A percentile compares a stretch with the other conserved stretches of the same genome.
phyloP scores from a whole-genome alignment of 1,140 invertebrate species.

The Spodoptera frugiperda region DNA sequence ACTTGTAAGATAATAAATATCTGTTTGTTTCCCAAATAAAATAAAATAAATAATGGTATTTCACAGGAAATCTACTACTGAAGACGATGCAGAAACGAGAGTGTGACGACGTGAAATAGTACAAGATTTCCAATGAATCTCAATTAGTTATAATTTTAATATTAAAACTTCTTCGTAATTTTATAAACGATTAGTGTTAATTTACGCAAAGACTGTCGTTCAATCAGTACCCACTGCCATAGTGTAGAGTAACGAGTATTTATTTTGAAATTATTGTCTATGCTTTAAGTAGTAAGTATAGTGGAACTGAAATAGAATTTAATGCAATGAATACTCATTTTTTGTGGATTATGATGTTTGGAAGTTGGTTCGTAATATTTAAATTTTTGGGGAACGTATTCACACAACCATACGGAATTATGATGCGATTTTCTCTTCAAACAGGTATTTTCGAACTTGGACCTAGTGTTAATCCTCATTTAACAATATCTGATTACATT shows the following conservation, averaged over 20 bases:
- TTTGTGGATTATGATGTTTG: conserved; percentile 33
- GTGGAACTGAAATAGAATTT: conserved; percentile 47
- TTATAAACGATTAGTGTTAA: conserved; percentile 64
- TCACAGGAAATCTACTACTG: conserved; percentile 86
- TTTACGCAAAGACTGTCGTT: conserved; percentile 77
- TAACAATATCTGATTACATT: no score
- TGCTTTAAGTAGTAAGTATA: conserved; percentile 72
- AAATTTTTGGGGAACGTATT: not conserved
- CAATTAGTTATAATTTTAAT: conserved; percentile 80
- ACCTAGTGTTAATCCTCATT: no score
- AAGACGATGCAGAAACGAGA: conserved; percentile 85
- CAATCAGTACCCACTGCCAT: conserved; percentile 81
- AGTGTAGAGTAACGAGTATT: conserved; percentile 71
- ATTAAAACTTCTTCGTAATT: conserved; percentile 60
- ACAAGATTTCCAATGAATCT: conserved; percentile 86
- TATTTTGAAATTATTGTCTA: conserved; percentile 66
- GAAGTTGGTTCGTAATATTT: conserved; percentile 35
- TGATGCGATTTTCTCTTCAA: no score
- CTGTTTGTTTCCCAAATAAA: no score
- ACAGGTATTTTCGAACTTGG: no score
- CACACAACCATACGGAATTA: no score
- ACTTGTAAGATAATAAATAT: no score
- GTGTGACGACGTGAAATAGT: conserved; percentile 76
- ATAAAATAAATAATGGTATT: not conserved
- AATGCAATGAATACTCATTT: conserved; percentile 50